Percentiles rank a stretch among this genome's conserved stretches.
Conservation (phyloP, 2,888 invertebrate genomes). For the Gari tellinella region DNA sequence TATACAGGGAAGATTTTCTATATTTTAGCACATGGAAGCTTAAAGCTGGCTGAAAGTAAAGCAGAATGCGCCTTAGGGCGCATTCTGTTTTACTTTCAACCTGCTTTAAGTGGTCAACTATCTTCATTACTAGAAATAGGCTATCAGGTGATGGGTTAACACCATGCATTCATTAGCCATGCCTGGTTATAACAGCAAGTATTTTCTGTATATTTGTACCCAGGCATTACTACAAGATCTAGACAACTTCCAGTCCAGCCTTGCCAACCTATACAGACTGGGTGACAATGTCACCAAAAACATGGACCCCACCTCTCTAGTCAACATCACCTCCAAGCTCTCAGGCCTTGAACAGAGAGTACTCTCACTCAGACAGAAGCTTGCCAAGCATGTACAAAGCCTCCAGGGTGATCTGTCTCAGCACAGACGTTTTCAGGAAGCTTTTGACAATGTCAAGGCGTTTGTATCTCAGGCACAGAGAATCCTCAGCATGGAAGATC, state of each 20-base stretch:
- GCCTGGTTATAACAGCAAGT: no score
- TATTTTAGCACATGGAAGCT: no score
- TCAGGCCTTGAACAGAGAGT: slow-evolving; percentile 77
- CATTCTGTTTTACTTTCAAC: no score
- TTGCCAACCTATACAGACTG: slow-evolving; percentile 85
- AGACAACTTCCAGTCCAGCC: slow-evolving; percentile 73
- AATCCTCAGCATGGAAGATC: slow-evolving; percentile 72
- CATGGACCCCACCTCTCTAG: slow-evolving; percentile 77
- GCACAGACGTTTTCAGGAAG: slow-evolving; percentile 72
- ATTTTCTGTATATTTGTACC: no score
- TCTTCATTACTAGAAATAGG: no score
- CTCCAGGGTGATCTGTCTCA: slow-evolving; percentile 73
- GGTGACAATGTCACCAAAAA: slow-evolving; percentile 77
- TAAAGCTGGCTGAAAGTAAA: no score
- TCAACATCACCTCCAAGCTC: slow-evolving; percentile 76
- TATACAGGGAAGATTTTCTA: no score
- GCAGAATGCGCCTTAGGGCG: no score
- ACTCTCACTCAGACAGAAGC: slow-evolving; percentile 71
- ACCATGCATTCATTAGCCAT: no score
- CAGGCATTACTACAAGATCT: slow-evolving; percentile 77
- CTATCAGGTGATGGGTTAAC: no score
- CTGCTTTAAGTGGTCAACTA: no score
- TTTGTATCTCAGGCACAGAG: slow-evolving; percentile 74
- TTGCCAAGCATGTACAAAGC: slow-evolving; percentile 70
- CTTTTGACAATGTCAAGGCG: slow-evolving; percentile 69